A percentile compares a stretch with the other conserved stretches of the same genome.
Conservation (phyloP, 30 jellyfish, hydroid and myxozoan genomes). For the Hydra vulgaris region DNA sequence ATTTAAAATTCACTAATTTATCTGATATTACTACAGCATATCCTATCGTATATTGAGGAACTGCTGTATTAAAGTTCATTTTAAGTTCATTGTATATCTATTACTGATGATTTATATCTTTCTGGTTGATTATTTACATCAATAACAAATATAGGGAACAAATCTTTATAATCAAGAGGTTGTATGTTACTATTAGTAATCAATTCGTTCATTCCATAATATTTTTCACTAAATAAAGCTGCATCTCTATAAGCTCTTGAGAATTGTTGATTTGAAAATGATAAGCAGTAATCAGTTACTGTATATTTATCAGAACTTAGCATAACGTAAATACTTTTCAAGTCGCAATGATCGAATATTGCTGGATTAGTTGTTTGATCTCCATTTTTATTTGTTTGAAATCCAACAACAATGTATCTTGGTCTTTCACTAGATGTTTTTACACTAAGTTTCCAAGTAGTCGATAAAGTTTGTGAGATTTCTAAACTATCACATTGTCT, state of each 20-base stretch:
- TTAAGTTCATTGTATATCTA: background rate
- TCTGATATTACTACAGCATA: background rate
- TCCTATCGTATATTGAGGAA: background rate
- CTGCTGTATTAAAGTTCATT: no score
- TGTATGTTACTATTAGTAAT: background rate
- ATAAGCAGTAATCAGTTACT: background rate
- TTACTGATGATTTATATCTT: background rate
- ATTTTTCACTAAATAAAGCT: background rate
- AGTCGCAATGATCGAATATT: conserved; percentile 2
- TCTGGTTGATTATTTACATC: background rate
- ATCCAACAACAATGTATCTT: background rate
- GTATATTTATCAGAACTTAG: background rate
- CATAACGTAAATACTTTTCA: background rate
- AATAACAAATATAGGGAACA: background rate
- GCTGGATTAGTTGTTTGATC: background rate
- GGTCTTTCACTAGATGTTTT: background rate
- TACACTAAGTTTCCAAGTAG: background rate
- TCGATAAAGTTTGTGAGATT: background rate
- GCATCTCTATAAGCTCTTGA: background rate
- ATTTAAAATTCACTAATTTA: background rate
- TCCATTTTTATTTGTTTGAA: background rate
- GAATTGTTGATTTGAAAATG: background rate
- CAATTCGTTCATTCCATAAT: background rate
- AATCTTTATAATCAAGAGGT: background rate
- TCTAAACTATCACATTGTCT: background rate